Evolutionary conservation across 2,888 invertebrate species (phyloP).

Genomic region (Polyommatus icarus): DNA sequence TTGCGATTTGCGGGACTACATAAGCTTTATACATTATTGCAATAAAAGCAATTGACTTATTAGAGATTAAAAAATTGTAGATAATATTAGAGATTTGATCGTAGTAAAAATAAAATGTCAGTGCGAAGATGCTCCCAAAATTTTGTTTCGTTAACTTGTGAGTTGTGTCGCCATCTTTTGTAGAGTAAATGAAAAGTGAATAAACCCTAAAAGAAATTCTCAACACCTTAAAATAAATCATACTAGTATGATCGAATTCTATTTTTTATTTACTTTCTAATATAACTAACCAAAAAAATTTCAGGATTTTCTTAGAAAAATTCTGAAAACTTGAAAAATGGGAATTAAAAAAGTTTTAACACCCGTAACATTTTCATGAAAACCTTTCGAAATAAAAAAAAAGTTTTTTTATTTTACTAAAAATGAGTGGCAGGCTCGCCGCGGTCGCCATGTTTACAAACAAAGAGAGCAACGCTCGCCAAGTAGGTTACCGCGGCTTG

Average conservation of each 20-base stretch:
- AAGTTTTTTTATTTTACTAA: slow-evolving; percentile 30
- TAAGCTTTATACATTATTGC: neutral
- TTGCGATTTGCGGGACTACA: neutral
- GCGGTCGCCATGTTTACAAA: slow-evolving; percentile 77
- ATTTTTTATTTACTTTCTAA: too few relatives aligned
- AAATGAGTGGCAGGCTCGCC: slow-evolving; percentile 47
- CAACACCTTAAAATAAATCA: neutral
- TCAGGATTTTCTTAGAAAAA: neutral
- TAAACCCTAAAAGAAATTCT: neutral
- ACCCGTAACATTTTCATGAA: neutral
- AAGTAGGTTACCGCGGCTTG: slow-evolving; percentile 75
- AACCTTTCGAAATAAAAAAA: neutral
- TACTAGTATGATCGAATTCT: too few relatives aligned
- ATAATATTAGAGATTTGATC: too few relatives aligned
- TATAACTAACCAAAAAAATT: too few relatives aligned
- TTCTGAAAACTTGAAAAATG: neutral
- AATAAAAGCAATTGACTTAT: neutral
- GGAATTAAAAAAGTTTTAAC: neutral
- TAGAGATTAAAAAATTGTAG: neutral
- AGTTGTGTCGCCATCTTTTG: neutral
- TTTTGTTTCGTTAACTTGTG: neutral
- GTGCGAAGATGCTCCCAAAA: too few relatives aligned
- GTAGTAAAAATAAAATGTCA: too few relatives aligned
- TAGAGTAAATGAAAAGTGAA: neutral
- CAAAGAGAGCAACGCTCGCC: slow-evolving; percentile 78